Evolutionary conservation across 2,888 invertebrate species (phyloP), one percentile per base, ranked within the genome.

Genomic region (Troilus luridus): DNA sequence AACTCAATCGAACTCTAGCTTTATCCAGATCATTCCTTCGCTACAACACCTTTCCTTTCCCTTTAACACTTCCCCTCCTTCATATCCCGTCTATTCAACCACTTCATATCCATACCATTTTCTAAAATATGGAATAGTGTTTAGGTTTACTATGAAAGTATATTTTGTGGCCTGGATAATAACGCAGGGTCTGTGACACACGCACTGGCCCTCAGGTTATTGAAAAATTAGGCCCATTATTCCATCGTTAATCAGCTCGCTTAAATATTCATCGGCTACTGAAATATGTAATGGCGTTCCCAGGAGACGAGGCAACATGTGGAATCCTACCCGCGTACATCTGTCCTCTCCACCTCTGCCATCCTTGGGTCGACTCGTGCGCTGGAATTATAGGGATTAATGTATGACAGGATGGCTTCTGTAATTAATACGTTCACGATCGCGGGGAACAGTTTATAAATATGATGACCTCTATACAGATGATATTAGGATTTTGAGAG

Each of bases 221-320:
- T 67, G 67, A 67, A 67, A 24, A 67, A 67, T 67, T 6, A 67
- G 24, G 67, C 1, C 24, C 24, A 67, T 24, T 24, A 24, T 67
- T 24, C 67, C 67, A 67, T 67, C 24, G 14, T 19, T 67, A 67
- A 67, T 5, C 7, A 24, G 24, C 24, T 24, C 24, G 14, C 12
- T 67, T 67, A 67, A 67, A 67, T 67, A 67, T 67, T 67, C 67
- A 67, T 67, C 24, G 67, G 24, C 24, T 67, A 67, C 24, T 67
- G 67, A 67, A 67, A 67, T 67, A 24, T 67, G 67, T 24, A 67
- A 24, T 12, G 24, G 14, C 0, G 24, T 67, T 67, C 67, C 67
- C 67, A 67, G n/a, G 24, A 10, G n/a, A 1, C 24, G 6, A 67
- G 0, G 67, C 67, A 67, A 67, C 67, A 67, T 67, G 67, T 67